These are phyloP conservation scores for Ceramica pisi DNA, from an alignment of 2,888 invertebrate genomes.

Conservation along the genomic window DNA sequence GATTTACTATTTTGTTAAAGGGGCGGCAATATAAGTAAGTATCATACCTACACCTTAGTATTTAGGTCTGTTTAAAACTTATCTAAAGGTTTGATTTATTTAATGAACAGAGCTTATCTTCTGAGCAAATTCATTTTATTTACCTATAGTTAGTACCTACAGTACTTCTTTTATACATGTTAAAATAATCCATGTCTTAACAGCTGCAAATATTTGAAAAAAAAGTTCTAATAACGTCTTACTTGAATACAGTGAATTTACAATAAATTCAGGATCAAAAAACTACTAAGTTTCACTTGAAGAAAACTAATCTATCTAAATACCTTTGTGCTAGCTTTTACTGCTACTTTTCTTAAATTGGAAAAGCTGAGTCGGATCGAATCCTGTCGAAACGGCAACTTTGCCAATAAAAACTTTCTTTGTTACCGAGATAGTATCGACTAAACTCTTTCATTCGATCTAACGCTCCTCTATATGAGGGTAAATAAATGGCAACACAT, in stretches of 20 bases:
- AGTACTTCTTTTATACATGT: too few relatives aligned
- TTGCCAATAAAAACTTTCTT: slow-evolving; percentile 89
- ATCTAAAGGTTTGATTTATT: background rate
- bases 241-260: background rate
- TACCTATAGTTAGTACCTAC: too few relatives aligned
- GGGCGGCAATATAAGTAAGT: slow-evolving; percentile 4
- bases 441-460: slow-evolving; percentile 82
- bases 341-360: slow-evolving; percentile 85
- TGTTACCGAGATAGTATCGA: slow-evolving; percentile 87
- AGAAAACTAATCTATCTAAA: slow-evolving; percentile 66
- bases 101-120: background rate
- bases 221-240: background rate
- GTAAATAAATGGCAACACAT: slow-evolving; percentile 74
- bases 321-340: slow-evolving; percentile 77
- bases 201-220: background rate
- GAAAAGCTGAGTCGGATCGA: slow-evolving; percentile 85
- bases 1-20: slow-evolving; percentile 59
- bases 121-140: too few relatives aligned
- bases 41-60: background rate
- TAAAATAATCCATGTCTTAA: background rate
- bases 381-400: slow-evolving; percentile 80
- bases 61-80: too few relatives aligned
- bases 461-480: slow-evolving; percentile 71
- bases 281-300: slow-evolving; percentile 57
- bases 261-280: slow-evolving; percentile 34